Evolutionary conservation across 2,113 vertebrate species (phyloP).

Genomic region (Bubalus kerabau): DNA sequence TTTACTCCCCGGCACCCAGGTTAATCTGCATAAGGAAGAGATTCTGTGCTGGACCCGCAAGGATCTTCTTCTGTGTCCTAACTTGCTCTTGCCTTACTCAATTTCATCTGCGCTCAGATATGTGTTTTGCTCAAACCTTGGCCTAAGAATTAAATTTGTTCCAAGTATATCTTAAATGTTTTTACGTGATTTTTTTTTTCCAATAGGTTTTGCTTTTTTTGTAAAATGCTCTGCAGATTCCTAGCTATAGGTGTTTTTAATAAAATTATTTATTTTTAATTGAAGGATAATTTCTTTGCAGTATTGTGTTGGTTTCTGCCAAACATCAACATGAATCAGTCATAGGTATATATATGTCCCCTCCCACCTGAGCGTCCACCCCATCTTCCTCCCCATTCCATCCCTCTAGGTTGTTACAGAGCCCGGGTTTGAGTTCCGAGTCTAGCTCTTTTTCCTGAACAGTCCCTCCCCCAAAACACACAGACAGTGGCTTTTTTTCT

Average conservation of each 20-base stretch:
- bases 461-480: neutral
- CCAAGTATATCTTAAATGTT: neutral
- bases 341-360: neutral
- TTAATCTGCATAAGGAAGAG: neutral
- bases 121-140: neutral
- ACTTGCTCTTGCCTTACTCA: neutral
- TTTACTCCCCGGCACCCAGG: fast-evolving
- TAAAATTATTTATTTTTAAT: neutral
- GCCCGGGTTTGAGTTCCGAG: neutral
- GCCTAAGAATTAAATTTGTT: neutral
- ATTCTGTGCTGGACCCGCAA: neutral
- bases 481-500: neutral
- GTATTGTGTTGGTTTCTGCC: neutral
- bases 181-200: neutral
- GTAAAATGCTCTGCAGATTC: neutral
- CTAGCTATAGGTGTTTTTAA: neutral
- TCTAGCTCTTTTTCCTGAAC: neutral
- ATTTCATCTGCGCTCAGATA: neutral
- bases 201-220: neutral
- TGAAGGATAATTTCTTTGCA: neutral
- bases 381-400: neutral
- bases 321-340: neutral
- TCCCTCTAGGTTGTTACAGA: neutral
- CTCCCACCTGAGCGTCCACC: neutral
- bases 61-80: neutral